Conservation (phyloP, 2,113 vertebrate genomes). For the Oenanthe oenanthe region DNA sequence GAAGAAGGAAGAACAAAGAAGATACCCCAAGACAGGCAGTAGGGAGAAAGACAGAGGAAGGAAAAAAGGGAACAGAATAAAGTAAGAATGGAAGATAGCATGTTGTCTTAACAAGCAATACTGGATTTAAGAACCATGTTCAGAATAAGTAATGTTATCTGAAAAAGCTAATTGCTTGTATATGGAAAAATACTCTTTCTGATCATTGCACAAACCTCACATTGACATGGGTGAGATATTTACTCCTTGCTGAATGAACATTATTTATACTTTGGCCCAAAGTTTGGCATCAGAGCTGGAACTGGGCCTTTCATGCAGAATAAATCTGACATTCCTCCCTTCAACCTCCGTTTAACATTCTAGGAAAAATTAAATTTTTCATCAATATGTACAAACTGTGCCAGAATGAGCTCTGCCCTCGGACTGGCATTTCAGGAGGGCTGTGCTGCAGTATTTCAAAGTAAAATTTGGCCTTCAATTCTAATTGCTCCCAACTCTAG, state of each 20-base stretch:
- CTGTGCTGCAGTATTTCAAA: background rate
- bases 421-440: background rate
- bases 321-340: background rate
- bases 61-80: background rate
- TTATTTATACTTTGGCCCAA: background rate
- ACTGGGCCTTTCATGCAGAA: background rate
- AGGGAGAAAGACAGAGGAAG: background rate
- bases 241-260: background rate
- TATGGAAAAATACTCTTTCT: background rate
- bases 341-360: background rate
- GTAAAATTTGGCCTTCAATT: conserved; percentile 10
- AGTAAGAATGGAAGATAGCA: background rate
- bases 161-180: background rate
- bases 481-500: conserved; percentile 10
- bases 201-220: background rate
- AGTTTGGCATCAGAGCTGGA: background rate
- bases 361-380: conserved; percentile 3
- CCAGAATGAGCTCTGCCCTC: conserved; percentile 20
- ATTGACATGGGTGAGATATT: background rate
- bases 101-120: background rate
- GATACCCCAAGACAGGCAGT: background rate
- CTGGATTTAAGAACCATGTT: background rate
- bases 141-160: background rate
- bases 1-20: background rate
- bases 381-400: conserved; percentile 1